Base-by-base conservation (phyloP, 2,113 vertebrate genomes). In the Pseudorhombus dupliciocellatus region DNA sequence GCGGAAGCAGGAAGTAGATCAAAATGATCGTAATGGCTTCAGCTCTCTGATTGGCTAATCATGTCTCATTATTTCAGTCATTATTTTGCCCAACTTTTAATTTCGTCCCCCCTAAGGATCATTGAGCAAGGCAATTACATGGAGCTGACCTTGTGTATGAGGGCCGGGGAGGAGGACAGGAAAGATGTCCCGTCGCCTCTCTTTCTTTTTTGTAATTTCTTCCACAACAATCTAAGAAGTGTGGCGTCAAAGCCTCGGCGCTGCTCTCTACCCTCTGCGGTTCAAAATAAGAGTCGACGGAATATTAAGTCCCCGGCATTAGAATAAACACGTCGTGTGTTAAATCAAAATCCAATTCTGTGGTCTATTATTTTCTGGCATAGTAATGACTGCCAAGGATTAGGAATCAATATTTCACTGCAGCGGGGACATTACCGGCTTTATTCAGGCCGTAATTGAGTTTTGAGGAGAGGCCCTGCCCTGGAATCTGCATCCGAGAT, bases 21-120 rank as follows among this genome's bases (percentile, higher is more conserved):
- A 89, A 64, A 70, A 63, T 28, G 67, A 34, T 51, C 5, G 22
- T 84, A 81, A 88, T 85, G 92, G 87, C 91, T 85, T 82, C 85
- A 63, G 79, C 83, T 89, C 93, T 92, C 89, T 93, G 94, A 95
- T 93, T 93, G 96, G 95, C 93, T 95, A 94, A 94, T 95, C 94
- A 90, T 94, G 95, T 95, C 93, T 94, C 93, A 95, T 95, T 95
- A 94, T 96, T 95, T 95, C 93, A 93, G 91, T 94, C 94, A 96
- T 98, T 97, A 96, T 96, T 96, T 94, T 93, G 90, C 89, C 87
- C 91, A 96, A 96, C 95, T 97, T 97, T 97, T 96, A 96, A 97
- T 96, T 96, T 95, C 95, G 93, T 93, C 94, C 92, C 94, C 94
- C 94, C 85, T 93, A 95, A 96, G 96, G 95, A 95, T 97, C 95